These are phyloP conservation scores for Phortica okadai DNA, from an alignment of 2,888 invertebrate species.

Conservation along the genomic window DNA sequence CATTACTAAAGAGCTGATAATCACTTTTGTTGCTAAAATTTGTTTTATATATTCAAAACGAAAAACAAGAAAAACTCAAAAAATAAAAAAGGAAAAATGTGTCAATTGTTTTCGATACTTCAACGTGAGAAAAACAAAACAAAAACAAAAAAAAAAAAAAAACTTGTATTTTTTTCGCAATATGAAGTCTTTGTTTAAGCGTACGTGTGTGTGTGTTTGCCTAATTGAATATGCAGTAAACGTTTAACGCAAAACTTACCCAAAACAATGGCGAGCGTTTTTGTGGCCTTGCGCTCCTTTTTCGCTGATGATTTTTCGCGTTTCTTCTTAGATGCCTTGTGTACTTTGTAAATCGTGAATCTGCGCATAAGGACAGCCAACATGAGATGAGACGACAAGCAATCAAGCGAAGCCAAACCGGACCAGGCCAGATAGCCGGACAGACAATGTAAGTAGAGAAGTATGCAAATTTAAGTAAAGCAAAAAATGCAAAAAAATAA, in stretches of 20 bases:
- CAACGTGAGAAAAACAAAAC: too few relatives aligned
- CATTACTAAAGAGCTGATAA: too few relatives aligned
- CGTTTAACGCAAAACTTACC: constrained; percentile 81
- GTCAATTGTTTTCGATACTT: neutral
- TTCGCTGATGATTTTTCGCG: constrained; percentile 94
- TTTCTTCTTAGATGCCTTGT: constrained; percentile 96
- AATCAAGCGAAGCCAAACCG: neutral
- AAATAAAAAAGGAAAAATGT: neutral
- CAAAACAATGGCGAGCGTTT: constrained; percentile 98
- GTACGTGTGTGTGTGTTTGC: neutral
- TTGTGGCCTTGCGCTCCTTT: constrained; percentile 98
- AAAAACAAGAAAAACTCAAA: too few relatives aligned
- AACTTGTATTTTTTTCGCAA: neutral
- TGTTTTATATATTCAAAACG: too few relatives aligned
- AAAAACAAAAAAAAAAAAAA: too few relatives aligned
- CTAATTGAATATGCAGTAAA: neutral
- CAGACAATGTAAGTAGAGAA: constrained; percentile 6
- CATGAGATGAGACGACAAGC: constrained; percentile 41
- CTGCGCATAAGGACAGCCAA: constrained; percentile 71
- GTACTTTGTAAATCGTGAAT: constrained; percentile 94
- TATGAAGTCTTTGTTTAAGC: neutral
- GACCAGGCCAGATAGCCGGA: neutral
- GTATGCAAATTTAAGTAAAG: neutral
- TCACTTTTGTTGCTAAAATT: too few relatives aligned
- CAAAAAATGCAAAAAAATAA: constrained; percentile 17